Percentiles rank a stretch among this genome's conserved stretches.
phyloP scores from a whole-genome alignment of 1,140 invertebrate genomes.

The Drosophila ercepeae region DNA sequence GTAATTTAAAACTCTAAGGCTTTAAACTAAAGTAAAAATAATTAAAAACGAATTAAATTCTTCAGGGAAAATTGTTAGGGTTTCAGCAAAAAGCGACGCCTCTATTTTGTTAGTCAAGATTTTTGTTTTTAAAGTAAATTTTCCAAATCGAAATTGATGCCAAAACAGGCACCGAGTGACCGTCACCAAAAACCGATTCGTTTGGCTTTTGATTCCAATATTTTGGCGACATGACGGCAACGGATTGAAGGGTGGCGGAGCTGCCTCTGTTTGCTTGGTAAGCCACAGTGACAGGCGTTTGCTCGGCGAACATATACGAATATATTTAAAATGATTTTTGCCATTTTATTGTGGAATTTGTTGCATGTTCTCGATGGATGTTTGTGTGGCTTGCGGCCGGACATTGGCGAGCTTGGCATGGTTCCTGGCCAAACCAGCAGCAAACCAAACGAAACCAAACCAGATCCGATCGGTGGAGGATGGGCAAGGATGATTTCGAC shows the following conservation, averaged over 20 bases:
- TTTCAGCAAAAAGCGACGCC: neutral
- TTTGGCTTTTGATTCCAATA: slow-evolving; percentile 31
- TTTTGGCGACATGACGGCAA: slow-evolving; percentile 28
- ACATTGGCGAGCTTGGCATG: slow-evolving; percentile 30
- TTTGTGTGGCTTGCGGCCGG: slow-evolving; percentile 39
- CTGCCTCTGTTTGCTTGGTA: slow-evolving; percentile 26
- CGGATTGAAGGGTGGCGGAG: neutral
- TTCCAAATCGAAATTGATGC: neutral
- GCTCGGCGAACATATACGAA: slow-evolving; percentile 11
- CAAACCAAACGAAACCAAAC: slow-evolving; percentile 1
- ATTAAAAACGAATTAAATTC: too few species aligned
- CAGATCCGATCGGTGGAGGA: neutral
- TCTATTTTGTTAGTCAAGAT: neutral
- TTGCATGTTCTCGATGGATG: slow-evolving; percentile 32
- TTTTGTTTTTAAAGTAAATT: slow-evolving; percentile 4
- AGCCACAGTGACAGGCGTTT: slow-evolving; percentile 35
- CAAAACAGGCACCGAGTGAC: slow-evolving; percentile 1
- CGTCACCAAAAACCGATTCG: slow-evolving; percentile 13
- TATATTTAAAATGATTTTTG: slow-evolving; percentile 44
- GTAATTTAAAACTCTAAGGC: too few species aligned
- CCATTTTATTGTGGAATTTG: slow-evolving; percentile 38
- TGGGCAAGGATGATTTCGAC: neutral
- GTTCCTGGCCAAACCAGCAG: slow-evolving; percentile 22
- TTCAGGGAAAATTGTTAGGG: neutral
- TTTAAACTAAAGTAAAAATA: too few species aligned